Evolutionary conservation across 2,888 invertebrate genomes (phyloP).

Genomic region (Cataglyphis livida): DNA sequence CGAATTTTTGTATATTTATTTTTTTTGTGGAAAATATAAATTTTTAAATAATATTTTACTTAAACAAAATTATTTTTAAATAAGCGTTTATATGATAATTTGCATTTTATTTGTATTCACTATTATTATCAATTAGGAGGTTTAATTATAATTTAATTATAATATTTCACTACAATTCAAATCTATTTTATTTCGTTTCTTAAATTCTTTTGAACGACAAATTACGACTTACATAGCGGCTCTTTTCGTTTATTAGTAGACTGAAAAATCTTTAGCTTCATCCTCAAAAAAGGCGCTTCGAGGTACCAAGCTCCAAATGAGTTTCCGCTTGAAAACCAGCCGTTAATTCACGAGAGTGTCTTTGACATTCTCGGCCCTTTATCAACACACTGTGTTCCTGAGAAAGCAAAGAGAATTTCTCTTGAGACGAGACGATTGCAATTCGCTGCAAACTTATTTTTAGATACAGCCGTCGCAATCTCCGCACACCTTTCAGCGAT

Average conservation of each 20-base stretch:
- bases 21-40: neutral
- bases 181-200: neutral
- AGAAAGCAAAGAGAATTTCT: conserved; percentile 14
- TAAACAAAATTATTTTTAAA: neutral
- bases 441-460: conserved; percentile 47
- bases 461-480: conserved; percentile 37
- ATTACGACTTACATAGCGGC: conserved; percentile 14
- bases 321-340: conserved; percentile 61
- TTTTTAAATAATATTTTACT: neutral
- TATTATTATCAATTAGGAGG: neutral
- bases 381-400: conserved; percentile 44
- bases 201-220: conserved; percentile 5
- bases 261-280: conserved; percentile 30
- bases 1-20: neutral
- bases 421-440: conserved; percentile 15
- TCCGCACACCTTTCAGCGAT: conserved; percentile 46
- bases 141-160: neutral
- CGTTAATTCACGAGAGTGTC: conserved; percentile 66
- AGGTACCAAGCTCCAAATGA: conserved; percentile 53
- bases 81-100: neutral
- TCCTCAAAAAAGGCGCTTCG: conserved; percentile 11
- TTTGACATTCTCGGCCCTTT: conserved; percentile 63
- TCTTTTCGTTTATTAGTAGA: conserved; percentile 7
- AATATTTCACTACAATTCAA: neutral
- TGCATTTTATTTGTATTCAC: neutral